phyloP scores from a whole-genome alignment of 2,113 vertebrate species.

The Mus pahari region DNA sequence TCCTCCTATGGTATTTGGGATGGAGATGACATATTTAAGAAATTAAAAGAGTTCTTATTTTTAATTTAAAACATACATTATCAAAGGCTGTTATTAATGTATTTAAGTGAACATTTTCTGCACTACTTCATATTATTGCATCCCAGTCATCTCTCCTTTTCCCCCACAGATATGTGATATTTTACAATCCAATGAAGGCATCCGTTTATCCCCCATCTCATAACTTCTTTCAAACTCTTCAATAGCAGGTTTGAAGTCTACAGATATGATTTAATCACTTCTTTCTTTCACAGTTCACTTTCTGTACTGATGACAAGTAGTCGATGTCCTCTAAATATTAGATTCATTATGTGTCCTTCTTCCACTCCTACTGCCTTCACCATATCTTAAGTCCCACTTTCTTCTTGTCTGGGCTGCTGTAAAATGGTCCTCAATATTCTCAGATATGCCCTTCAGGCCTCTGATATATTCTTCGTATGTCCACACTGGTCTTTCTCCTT shows the following conservation, averaged over 20 bases:
- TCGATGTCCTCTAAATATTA: neutral
- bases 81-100: neutral
- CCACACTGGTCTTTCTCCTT: neutral
- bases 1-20: neutral
- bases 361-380: neutral
- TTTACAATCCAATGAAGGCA: neutral
- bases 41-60: neutral
- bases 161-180: neutral
- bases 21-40: neutral
- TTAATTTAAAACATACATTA: constrained; percentile 6
- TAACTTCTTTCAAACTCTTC: constrained; percentile 12
- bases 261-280: neutral
- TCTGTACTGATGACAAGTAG: neutral
- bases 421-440: neutral
- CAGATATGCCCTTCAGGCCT: neutral
- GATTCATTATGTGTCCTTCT: neutral
- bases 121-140: neutral
- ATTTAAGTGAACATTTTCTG: neutral
- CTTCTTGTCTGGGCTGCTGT: neutral
- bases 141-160: neutral
- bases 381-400: neutral
- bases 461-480: too few relatives aligned
- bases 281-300: neutral
- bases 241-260: neutral
- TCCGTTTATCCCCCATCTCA: neutral